Evolutionary conservation across 2,797 vertebrate genomes (phyloP), one percentile per base, ranked within the genome.

Genomic region (Danionella dracula): DNA sequence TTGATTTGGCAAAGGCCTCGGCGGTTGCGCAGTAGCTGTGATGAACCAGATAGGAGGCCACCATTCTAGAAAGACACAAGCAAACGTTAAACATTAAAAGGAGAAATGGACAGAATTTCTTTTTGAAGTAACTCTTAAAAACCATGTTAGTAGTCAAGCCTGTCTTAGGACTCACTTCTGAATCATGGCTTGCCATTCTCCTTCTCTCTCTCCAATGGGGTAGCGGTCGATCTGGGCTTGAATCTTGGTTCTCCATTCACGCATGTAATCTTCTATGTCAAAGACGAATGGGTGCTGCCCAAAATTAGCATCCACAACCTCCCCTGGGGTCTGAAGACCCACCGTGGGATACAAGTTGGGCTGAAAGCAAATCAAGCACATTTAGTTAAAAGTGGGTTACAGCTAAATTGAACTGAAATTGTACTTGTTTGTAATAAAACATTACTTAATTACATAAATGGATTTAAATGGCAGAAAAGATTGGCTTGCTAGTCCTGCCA

Each of bases 181-280:
- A 78, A 98, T 93, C 93, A 97, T 96, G 65, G 94, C 92, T 80
- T 98, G 95, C 95, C 95, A 98, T 85, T 96, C 94, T 76, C 95
- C 95, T 81, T 97, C 93, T 13, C 91, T 91, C 84, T 95, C 94
- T 58, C 93, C 94, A 17, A 95, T 92, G 69, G 95, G 94, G 78
- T 94, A 98, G 58, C 92, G 85, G 72, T 95, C 93, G 40, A 98
- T 93, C 81, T 95, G 94, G 77, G 92, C 88, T 85, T 97, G 94
- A 72, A 97, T 95, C 87, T 97, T 97, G 5, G 93, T 93, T 85
- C 93, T 91, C 95, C 95, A 98, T 77, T 98, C 95, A 2, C 94
- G 89, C 94, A 97, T 98, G 88, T 98, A 98, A 88, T 97, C 95
- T 81, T 97, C 95, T 1, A 98, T 97, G 91, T 98, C 95, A 11